Base-by-base conservation (phyloP, 2,888 invertebrate genomes). In the Megastigmus dorsalis region DNA sequence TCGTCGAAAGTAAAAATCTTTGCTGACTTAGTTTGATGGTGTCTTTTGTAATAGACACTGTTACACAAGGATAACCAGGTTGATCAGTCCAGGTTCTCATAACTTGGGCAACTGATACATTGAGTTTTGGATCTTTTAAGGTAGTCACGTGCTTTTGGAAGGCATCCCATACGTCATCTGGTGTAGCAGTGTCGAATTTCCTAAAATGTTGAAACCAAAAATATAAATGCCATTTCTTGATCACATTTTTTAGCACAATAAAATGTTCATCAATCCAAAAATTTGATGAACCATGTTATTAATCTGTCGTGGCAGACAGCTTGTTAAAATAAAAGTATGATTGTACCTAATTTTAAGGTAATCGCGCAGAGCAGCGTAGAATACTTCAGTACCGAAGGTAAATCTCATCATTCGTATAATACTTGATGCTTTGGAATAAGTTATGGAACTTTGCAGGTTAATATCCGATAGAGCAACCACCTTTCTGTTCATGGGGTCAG, bases 401-500 rank as follows among this genome's bases (percentile, higher is more conserved):
- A 93, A 90, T 79, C 93, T 92, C 94, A 98, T 96, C 98, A 98
- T 98, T 54, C 97, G 91, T 75, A 98, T 92, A 52, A 98, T 79
- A 76, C 86, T 85, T 0, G 82, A 86, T 30, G 84, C 87, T 72
- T 87, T 88, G 3, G 80, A 62, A 26, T 86, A 88, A 2, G 83
- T 84, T 18, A 86, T 85, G 0, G 69, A 43, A 36, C 82, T 86
- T 4, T 82, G 85, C 63, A 79, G 79, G 9, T 18, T 67, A 2
- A 97, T 95, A 84, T 96, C 80, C 0, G 70, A 45, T 59, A 76
- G 81, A 66, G 71, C 83, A 3, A 20, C 7, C 0, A 38, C 55
- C 0, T 75, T 26, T 26, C 84, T 79, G 1, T 85, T 84, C 82
- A 88, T 80, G 3, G 91, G 89, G 76, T 88, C 88, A 1, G 90